Conservation (phyloP, 2,888 invertebrate genomes). For the Seira ritae region DNA sequence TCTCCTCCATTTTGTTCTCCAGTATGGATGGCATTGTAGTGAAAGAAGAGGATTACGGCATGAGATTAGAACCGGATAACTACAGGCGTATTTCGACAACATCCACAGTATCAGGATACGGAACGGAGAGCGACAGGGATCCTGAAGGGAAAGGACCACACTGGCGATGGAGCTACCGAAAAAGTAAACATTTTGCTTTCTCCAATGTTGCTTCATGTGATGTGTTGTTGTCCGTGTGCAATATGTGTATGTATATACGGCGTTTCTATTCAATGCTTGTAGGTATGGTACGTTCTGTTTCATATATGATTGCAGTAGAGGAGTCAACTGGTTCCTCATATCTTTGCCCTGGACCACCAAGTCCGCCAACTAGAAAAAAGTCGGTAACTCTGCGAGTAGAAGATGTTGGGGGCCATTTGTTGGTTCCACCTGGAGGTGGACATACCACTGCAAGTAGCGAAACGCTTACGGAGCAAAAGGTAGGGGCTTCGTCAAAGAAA, state of each 20-base stretch:
- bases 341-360: constrained; percentile 69
- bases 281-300: constrained; percentile 62
- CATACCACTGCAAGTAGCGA: constrained; percentile 70
- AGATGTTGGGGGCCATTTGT: constrained; percentile 70
- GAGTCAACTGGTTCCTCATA: constrained; percentile 68
- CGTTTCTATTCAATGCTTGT: constrained; percentile 32
- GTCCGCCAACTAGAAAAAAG: constrained; percentile 72
- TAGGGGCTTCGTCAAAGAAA: constrained; percentile 62
- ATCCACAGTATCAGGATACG: constrained; percentile 84
- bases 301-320: constrained; percentile 69
- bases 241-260: background rate
- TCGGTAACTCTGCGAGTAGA: constrained; percentile 73
- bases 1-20: background rate
- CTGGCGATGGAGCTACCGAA: constrained; percentile 82
- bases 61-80: constrained; percentile 69
- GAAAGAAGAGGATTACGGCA: constrained; percentile 71
- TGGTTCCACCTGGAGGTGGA: constrained; percentile 72
- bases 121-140: constrained; percentile 85
- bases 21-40: constrained; percentile 73
- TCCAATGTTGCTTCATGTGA: background rate
- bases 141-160: constrained; percentile 78
- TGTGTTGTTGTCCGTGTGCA: constrained; percentile 27
- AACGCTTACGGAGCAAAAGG: constrained; percentile 72
- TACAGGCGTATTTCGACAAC: constrained; percentile 86
- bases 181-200: constrained; percentile 77